Base-by-base conservation (phyloP, 2,797 vertebrate genomes). In the Hyperoplus lanceolatus region DNA sequence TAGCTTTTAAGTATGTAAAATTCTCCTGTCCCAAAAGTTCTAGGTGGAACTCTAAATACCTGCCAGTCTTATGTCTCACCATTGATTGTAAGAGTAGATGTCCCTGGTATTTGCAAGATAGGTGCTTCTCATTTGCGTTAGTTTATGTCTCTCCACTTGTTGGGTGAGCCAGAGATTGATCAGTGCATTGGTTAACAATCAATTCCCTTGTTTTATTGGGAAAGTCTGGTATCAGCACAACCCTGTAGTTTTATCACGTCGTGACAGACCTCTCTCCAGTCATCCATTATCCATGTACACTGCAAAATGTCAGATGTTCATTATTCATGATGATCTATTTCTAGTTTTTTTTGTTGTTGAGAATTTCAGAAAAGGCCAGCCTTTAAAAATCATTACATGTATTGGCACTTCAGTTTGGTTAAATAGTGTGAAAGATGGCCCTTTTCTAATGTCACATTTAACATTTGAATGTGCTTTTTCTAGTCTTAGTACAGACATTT, bases 341-440 rank as follows among this genome's bases (percentile, higher is more conserved):
- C 13, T 5, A 45, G 16, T 29, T 56, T 55, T n/a, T n/a, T 5
- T 3, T 29, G 7, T 49, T 46, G 38, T 39, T 1, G 12, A 36
- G 11, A 45, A 14, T 60, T 36, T 16, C 12, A 41, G 39, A 36
- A 70, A 39, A 61, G 63, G 70, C 51, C n/a, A 51, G 14, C 12
- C 4, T 5, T 29, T 66, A 21, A 48, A 67, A 70, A 64, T 63
- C 43, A 6, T 4, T 36, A 3, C 79, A 72, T 64, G 57, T 63
- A 49, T 21, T 41, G 21, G 8, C 7, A 55, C 4, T 67, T 41
- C 15, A n/a, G 11, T 75, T 57, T 67, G 43, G 3, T 18, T 38
- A 53, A 62, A 29, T 18, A 42, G 6, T 11, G 2, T 42, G 50
- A 67, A 39, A 61, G 57, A 58, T 51, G 16, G 71, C 8, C 11